These are phyloP conservation scores for Cervus canadensis DNA, from an alignment of 2,113 vertebrate species.

Conservation along the genomic window DNA sequence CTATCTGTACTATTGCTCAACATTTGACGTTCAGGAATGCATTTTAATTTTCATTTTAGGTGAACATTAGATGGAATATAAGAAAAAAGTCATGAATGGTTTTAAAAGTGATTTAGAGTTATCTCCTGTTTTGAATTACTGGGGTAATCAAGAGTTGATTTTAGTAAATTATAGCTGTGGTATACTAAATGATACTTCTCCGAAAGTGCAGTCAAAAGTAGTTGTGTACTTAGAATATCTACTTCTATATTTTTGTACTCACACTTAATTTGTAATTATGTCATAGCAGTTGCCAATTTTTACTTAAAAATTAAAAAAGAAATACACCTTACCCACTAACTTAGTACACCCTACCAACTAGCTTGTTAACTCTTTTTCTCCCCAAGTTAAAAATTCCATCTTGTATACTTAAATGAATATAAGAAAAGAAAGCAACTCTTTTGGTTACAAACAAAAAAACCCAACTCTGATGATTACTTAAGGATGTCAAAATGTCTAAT, in stretches of 20 bases:
- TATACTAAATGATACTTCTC: constrained; percentile 37
- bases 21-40: not conserved
- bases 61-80: not conserved
- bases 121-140: constrained; percentile 28
- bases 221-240: constrained; percentile 8
- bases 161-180: constrained; percentile 47
- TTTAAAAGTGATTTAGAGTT: constrained; percentile 41
- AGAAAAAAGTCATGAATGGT: not conserved
- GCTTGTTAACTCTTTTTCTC: not conserved
- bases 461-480: not conserved
- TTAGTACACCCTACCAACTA: not conserved
- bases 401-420: not conserved
- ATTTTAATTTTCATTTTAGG: constrained; percentile 37
- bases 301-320: constrained; percentile 13
- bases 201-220: constrained; percentile 17
- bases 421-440: not conserved
- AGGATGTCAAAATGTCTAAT: not conserved
- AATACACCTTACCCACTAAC: not conserved
- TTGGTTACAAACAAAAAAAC: not conserved
- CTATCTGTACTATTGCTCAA: not conserved
- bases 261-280: constrained; percentile 40
- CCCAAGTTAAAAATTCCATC: not conserved
- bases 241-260: constrained; percentile 24
- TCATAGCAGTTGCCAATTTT: not conserved
- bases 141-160: constrained; percentile 58